Conservation (phyloP, 2,797 vertebrate genomes). For the Amblyopsis hoosieri region DNA sequence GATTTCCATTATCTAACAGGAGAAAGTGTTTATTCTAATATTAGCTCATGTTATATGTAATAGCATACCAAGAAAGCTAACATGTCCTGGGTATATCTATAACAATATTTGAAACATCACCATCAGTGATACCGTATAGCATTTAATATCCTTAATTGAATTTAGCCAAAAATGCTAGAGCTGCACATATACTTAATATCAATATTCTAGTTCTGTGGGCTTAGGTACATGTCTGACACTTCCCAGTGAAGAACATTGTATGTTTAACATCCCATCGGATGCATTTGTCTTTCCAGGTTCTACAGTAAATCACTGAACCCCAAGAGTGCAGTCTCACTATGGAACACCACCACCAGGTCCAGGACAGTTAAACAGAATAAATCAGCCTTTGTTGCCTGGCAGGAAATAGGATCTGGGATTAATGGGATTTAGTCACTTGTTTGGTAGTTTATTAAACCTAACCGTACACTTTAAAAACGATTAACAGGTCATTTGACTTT, state of each 20-base stretch:
- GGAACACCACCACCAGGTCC: not conserved
- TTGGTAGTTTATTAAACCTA: not conserved
- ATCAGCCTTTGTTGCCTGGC: not conserved
- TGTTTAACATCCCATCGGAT: not conserved
- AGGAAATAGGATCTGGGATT: not conserved
- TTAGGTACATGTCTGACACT: not conserved
- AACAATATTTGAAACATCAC: no score
- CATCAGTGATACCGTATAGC: no score
- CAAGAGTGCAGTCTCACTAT: not conserved
- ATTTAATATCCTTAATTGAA: no score
- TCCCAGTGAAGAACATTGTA: slow-evolving; percentile 14
- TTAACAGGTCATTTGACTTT: not conserved
- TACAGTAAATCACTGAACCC: not conserved
- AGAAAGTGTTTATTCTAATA: no score
- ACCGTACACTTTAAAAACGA: not conserved
- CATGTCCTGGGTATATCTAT: no score
- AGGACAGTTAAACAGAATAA: no score
- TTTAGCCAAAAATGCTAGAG: no score
- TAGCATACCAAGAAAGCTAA: no score
- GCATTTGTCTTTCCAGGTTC: slow-evolving; percentile 5
- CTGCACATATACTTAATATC: not conserved
- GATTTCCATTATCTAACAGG: no score
- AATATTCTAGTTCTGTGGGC: not conserved
- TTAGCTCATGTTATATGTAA: no score
- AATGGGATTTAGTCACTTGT: not conserved